Percentiles rank a stretch among this genome's conserved stretches.
phyloP scores from a whole-genome alignment of 2,888 invertebrate genomes.

The Schizotus pectinicornis region DNA sequence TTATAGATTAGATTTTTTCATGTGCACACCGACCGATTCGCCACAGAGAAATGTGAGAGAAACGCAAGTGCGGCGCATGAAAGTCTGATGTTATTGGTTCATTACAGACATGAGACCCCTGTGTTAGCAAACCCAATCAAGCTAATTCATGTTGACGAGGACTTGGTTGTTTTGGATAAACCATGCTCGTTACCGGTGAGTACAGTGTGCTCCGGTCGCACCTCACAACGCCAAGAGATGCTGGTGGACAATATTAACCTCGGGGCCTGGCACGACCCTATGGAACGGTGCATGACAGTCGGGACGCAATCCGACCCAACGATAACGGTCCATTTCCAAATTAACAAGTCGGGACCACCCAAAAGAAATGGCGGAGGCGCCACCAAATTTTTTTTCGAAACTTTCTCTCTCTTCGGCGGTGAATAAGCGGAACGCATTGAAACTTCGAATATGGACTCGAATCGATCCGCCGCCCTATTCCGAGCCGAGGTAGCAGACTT shows the following conservation, averaged over 20 bases:
- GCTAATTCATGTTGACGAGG: conserved; percentile 83
- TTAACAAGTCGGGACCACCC: too few relatives aligned
- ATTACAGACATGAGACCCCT: conserved; percentile 84
- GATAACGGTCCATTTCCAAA: too few relatives aligned
- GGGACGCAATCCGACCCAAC: too few relatives aligned
- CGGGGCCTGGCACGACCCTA: too few relatives aligned
- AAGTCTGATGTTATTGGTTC: conserved; percentile 41
- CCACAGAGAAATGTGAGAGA: conserved; percentile 29
- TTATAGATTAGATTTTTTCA: conserved; percentile 31
- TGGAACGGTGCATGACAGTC: too few relatives aligned
- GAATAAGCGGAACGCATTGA: too few relatives aligned
- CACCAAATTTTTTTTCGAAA: too few relatives aligned
- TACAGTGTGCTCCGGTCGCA: conserved; percentile 50
- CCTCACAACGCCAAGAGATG: conserved; percentile 23
- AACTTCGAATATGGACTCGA: too few relatives aligned
- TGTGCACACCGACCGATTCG: conserved; percentile 22
- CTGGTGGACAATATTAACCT: conserved; percentile 4
- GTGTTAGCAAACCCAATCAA: conserved; percentile 81
- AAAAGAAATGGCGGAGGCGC: too few relatives aligned
- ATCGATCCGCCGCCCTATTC: too few relatives aligned
- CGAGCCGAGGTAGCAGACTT: too few relatives aligned
- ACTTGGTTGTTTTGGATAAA: conserved; percentile 88
- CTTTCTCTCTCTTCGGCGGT: too few relatives aligned
- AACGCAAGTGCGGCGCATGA: conserved; percentile 29
- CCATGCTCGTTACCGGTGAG: conserved; percentile 89